Evolutionary conservation across 2,888 invertebrate genomes (phyloP), one percentile per base, ranked within the genome.

Genomic region (Campoplex nolae): DNA sequence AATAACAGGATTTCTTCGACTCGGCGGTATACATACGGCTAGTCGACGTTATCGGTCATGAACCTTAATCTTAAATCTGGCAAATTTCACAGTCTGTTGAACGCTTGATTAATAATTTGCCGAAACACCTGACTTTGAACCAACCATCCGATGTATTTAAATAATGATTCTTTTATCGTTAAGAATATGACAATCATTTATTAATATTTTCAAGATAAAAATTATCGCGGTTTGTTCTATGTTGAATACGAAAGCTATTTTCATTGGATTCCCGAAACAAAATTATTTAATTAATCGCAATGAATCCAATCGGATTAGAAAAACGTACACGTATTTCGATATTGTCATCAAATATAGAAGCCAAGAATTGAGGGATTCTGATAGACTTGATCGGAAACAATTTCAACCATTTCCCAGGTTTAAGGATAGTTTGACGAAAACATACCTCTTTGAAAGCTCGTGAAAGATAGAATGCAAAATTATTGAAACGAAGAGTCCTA

Each of bases 21-120:
- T 74, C 28, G 56, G 56, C 45, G 74, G 16, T 68, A 45, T 18
- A 56, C 16, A 56, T 54, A 16, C 45, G 54, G n/a, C 54, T 54
- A 56, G 54, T n/a, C 54, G 56, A 16, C 35, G 3, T 81, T 81
- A 73, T 71, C 73, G 70, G 70, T 71, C 70, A 65, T 81, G 45
- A 38, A 38, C 81, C 32, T 38, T 35, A 35, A 74, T 74, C 28
- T 4, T 48, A n/a, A 74, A 38, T 74, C 42, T 38, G 54, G 42
- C 18, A 74, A 42, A 51, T 9, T 70, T 42, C n/a, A 65, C 80
- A 81, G 68, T 67, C 81, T 73, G 58, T 67, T 32, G 65, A 23
- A 74, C 9, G 28, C n/a, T 42, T 23, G 56, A 42, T 23, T 28
- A 42, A 42, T 75, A 35, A 38, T 28, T 65, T 9, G 23, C 7